Evolutionary conservation across 2,113 vertebrate species (phyloP), one percentile per base, ranked within the genome.

Genomic region (Lynx canadensis): DNA sequence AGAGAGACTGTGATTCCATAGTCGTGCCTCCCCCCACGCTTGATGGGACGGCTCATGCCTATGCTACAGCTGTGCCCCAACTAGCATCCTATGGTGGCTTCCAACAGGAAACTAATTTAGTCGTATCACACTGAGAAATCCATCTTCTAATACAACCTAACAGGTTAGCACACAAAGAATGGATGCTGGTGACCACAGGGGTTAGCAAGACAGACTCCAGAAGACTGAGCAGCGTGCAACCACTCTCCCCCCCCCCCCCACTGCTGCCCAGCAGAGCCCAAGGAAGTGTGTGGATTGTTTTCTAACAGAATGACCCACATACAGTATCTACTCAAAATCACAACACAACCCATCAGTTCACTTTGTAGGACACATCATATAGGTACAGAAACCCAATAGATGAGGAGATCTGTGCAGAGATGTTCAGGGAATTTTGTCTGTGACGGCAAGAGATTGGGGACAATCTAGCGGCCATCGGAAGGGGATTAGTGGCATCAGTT

Each of bases 131-230:
- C 80, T 69, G 45, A 97, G 76, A 89, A 66, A 88, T 90, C 33
- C n/a, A 31, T 90, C 91, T 63, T 86, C 80, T 69, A 52, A 50
- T 6, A 76, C 95, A 74, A 92, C 11, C n/a, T 25, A 86, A 95
- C 78, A 96, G 52, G 90, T 91, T 63, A 78, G 79, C 36, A 27
- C 29, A 36, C 80, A 82, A 79, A 65, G 55, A 60, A 81, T 0
- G 5, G 27, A 66, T 0, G 48, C 50, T 41, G 33, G n/a, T 65
- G 57, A 36, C 71, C 71, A 50, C 23, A 7, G 76, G 79, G 23
- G 38, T 60, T 45, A 71, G 73, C n/a, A 36, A 89, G 45, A 78
- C n/a, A 63, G 92, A 45, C 63, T 57, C 33, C 85, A 81, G 85
- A 85, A 86, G 36, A 23, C 10, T 9, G 15, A 89, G 23, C 4